phyloP scores from a whole-genome alignment of 2,797 vertebrate species.

The Potorous gilbertii region DNA sequence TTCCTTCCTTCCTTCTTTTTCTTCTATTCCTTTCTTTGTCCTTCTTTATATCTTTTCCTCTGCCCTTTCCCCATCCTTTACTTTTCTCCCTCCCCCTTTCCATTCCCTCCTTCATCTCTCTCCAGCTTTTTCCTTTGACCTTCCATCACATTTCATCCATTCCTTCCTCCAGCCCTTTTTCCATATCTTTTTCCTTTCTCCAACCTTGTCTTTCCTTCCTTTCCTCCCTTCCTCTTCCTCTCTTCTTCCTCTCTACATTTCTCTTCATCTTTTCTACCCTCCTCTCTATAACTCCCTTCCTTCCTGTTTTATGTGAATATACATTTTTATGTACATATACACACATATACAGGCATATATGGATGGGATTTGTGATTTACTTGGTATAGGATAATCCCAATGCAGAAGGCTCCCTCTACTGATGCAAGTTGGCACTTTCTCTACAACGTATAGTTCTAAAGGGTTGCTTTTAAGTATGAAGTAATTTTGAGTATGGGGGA shows the following conservation, averaged over 20 bases:
- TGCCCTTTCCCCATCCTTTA: no score
- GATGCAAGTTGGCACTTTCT: not conserved
- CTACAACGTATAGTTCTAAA: not conserved
- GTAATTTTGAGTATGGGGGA: not conserved
- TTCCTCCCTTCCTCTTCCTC: no score
- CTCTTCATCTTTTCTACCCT: not conserved
- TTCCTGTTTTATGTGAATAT: not conserved
- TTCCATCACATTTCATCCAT: not conserved
- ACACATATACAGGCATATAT: not conserved
- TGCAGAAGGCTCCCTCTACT: not conserved
- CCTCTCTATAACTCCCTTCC: not conserved
- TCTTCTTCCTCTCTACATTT: no score
- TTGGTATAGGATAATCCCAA: not conserved
- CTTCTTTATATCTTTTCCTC: not conserved
- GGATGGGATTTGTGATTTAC: not conserved
- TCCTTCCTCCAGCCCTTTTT: not conserved
- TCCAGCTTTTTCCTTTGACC: no score
- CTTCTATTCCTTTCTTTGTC: no score
- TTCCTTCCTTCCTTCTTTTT: not conserved
- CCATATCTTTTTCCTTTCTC: not conserved
- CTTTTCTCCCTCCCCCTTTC: no score
- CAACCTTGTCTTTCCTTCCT: not conserved
- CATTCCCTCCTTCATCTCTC: no score
- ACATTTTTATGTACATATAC: not conserved
- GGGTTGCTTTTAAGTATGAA: not conserved